Evolutionary conservation across 2,113 vertebrate genomes (phyloP), one percentile per base, ranked within the genome.

Genomic region (Oceanodroma tethys): DNA sequence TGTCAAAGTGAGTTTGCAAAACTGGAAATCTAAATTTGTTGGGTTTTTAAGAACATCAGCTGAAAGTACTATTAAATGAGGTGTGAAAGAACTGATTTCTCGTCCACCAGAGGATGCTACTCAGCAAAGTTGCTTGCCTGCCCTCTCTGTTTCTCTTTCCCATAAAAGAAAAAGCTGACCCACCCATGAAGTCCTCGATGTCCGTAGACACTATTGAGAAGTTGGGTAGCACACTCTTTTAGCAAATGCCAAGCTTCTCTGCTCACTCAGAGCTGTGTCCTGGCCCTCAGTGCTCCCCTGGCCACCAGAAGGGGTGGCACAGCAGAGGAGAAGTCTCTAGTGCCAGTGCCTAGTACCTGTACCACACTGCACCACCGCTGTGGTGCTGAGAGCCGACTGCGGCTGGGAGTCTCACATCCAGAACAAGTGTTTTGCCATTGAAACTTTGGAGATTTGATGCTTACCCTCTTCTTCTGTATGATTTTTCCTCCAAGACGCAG

Each of bases 161-260:
- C 17, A 7, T 73, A 21, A 75, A 71, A 48, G 45, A 27, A 71
- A 60, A 43, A 43, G 47, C 48, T 79, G 76, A 47, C 38, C 43
- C 34, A 60, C 29, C 19, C 26, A 9, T 22, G 7, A 38, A 81
- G 74, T 58, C 27, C 47, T 58, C 4, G 1, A 32, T 80, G 40
- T 29, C 42, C 2, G 0, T 14, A 34, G 47, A 17, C 62, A 12
- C 4, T 47, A 18, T 9, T 82, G 55, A 38, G 29, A 85, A 63
- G 52, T 26, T 63, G 52, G 9, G 25, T 42, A 14, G 52, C 1
- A 0, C 38, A 11, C 22, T 89, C 12, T 43, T 11, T 20, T 0
- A 27, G 72, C n/a, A n/a, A 71, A 27, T 58, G 38, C 32, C 38
- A 45, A 45, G 10, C 26, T 42, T 60, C 53, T 43, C 36, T 59